These are phyloP conservation scores for Ciconia maguari DNA, from an alignment of 2,113 vertebrate species.

Conservation along the genomic window DNA sequence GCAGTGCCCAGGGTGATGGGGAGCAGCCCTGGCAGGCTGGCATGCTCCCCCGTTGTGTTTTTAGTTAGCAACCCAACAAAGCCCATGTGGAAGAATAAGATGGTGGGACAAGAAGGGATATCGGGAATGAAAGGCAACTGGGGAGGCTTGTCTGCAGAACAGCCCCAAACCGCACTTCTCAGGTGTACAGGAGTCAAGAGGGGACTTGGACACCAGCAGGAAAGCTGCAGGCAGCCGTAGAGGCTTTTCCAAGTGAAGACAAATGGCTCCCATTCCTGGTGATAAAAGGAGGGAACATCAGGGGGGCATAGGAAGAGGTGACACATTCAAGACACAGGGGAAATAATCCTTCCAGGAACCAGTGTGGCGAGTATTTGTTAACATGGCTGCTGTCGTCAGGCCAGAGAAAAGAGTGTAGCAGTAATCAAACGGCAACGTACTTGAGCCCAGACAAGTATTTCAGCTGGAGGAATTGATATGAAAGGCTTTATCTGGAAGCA, in stretches of 20 bases:
- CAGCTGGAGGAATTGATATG: background rate
- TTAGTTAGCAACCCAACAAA: background rate
- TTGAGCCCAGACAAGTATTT: background rate
- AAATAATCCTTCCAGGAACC: background rate
- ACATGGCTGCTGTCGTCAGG: background rate
- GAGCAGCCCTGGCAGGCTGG: background rate
- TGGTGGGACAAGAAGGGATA: background rate
- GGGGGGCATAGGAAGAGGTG: background rate
- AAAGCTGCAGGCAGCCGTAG: background rate
- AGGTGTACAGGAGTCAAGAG: background rate
- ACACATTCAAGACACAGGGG: background rate
- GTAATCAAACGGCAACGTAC: accelerated
- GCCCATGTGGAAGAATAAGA: background rate
- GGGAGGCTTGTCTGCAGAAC: background rate
- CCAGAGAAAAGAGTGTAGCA: background rate
- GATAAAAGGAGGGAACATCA: background rate
- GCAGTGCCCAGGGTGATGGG: background rate
- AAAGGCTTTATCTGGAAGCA: background rate
- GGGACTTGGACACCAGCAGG: background rate
- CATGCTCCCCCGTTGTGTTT: background rate
- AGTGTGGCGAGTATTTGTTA: background rate
- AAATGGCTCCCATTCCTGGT: background rate
- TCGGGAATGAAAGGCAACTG: background rate
- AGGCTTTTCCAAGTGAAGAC: background rate
- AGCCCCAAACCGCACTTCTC: background rate